Base-by-base conservation (phyloP, 1,140 invertebrate species). In the Saccostrea echinata region DNA sequence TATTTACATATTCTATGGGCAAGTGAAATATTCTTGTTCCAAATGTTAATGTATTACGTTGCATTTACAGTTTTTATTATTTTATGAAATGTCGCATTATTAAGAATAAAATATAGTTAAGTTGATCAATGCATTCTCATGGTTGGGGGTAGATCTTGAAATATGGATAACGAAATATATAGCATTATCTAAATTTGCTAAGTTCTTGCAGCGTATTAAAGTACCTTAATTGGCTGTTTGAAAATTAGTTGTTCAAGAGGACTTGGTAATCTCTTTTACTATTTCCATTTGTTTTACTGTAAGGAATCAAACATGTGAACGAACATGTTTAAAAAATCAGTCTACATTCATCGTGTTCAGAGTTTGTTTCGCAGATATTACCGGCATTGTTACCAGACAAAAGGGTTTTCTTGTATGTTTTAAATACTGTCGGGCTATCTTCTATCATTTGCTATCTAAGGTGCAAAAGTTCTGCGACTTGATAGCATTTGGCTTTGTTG, bases 41-140 rank as follows among this genome's bases (percentile, higher is more conserved):
- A 76, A 30, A 76, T 76, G 68, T 76, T 76, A 33, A 76, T 76
- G 68, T 76, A 30, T 76, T 27, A 13, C 68, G 27, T 76, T 76
- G 24, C 30, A 76, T 76, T 61, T 61, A 61, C 16, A 61, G n/a
- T 61, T 76, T 76, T 76, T 76, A 76, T 76, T 76, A 76, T 76
- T 76, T 76, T 76, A 76, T 76, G 24, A 33, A 76, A 30, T 76
- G 24, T 76, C 68, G 68, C 68, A 76, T 76, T 76, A 76, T 76
- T 76, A 76, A 61, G 68, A 76, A 76, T 76, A 76, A 76, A 76
- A 27, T 76, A 76, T 76, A 76, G 24, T 24, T 76, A 30, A 27
- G 27, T 76, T 27, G 27, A 30, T 16, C 24, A 13, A 27, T 27
- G 24, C 30, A 33, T 12, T 30, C 27, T 13, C 12, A 16, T 30